phyloP scores from a whole-genome alignment of 2,888 invertebrate species.

The Sesia apiformis region DNA sequence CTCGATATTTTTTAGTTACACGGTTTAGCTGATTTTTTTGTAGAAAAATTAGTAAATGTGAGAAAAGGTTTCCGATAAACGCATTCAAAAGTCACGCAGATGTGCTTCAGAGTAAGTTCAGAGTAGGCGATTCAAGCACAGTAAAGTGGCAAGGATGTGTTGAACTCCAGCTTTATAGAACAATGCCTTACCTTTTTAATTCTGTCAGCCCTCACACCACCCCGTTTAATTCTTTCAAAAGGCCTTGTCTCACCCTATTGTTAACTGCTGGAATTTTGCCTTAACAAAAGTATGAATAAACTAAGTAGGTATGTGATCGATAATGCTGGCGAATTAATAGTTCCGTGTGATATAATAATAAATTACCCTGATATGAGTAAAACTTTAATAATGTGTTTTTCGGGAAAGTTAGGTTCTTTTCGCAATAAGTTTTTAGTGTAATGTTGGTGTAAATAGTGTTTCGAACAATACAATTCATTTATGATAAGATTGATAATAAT shows the following conservation, averaged over 20 bases:
- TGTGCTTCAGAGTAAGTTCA: background rate
- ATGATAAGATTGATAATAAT: too few species aligned
- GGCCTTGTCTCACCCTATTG: conserved; percentile 20
- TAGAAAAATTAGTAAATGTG: too few species aligned
- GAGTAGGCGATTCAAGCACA: background rate
- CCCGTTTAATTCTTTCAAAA: conserved; percentile 26
- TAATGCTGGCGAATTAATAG: background rate
- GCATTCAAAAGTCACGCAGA: background rate
- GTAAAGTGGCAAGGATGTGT: conserved; percentile 13
- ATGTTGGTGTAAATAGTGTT: too few species aligned
- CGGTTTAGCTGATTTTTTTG: too few species aligned
- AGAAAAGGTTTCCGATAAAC: too few species aligned
- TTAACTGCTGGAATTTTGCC: conserved; percentile 26
- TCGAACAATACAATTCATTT: too few species aligned
- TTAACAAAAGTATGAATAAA: conserved; percentile 9
- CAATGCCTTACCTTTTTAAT: conserved; percentile 27
- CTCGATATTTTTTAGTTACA: too few species aligned
- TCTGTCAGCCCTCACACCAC: conserved; percentile 18
- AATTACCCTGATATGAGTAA: too few species aligned
- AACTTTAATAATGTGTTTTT: too few species aligned
- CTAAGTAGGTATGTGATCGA: conserved; percentile 12
- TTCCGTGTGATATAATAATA: background rate
- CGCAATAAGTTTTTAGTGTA: too few species aligned
- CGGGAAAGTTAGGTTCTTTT: too few species aligned
- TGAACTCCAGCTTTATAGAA: conserved; percentile 21